Conservation (phyloP, 1,140 invertebrate genomes). For the Gryon sp. region DNA sequence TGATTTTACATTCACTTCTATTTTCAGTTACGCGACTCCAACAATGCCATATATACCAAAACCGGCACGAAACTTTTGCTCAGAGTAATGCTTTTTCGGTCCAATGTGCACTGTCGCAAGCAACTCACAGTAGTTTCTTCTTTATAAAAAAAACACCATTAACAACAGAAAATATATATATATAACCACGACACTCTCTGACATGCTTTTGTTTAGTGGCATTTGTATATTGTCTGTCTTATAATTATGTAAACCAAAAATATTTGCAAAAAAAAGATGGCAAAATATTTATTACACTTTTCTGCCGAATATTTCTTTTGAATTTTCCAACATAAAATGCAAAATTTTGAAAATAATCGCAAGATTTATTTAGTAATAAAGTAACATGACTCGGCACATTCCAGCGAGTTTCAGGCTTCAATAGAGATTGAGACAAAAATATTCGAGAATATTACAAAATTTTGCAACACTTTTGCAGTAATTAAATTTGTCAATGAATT, state of each 20-base stretch:
- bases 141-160: conserved; percentile 56
- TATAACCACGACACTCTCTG: conserved; percentile 67
- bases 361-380: background rate
- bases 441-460: no score
- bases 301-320: conserved; percentile 48
- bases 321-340: no score
- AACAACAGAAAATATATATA: conserved; percentile 41
- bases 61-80: background rate
- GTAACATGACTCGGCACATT: no score
- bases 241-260: conserved; percentile 22
- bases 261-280: conserved; percentile 28
- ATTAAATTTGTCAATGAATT: no score
- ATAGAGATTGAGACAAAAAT: no score
- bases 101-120: conserved; percentile 74
- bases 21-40: conserved; percentile 21
- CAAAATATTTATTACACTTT: conserved; percentile 19
- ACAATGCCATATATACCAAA: conserved; percentile 22
- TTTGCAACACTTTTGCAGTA: no score
- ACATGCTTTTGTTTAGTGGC: conserved; percentile 77
- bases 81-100: conserved; percentile 53
- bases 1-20: conserved; percentile 41
- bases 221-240: conserved; percentile 75
- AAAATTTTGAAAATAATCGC: background rate
- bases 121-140: conserved; percentile 68
- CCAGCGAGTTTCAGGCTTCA: no score